These are phyloP conservation scores for Lutjanus argentimaculatus DNA, from an alignment of 2,797 vertebrate genomes.

Conservation along the genomic window DNA sequence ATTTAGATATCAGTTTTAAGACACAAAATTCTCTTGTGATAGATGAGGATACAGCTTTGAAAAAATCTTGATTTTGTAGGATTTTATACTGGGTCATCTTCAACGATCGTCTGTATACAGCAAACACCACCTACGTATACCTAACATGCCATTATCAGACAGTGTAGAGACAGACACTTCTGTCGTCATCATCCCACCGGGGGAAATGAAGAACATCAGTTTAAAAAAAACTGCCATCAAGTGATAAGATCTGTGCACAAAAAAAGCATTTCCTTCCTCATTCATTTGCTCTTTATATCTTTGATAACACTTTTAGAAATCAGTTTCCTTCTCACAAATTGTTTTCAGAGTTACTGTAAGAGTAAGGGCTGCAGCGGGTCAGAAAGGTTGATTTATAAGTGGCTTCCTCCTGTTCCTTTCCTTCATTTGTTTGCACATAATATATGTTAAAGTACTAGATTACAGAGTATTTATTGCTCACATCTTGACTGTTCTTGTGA, in stretches of 20 bases:
- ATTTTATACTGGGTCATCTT: conserved; percentile 79
- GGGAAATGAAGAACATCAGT: conserved; percentile 16
- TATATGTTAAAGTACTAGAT: conserved; percentile 54
- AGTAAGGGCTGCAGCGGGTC: conserved; percentile 28
- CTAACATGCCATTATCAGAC: conserved; percentile 2
- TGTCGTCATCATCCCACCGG: not conserved
- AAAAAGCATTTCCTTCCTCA: conserved; percentile 27
- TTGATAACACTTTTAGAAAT: conserved; percentile 19
- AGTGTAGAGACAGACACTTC: not conserved
- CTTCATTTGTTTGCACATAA: conserved; percentile 65
- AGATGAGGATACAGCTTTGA: conserved; percentile 60
- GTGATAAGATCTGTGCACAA: conserved; percentile 21
- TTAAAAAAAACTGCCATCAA: conserved; percentile 17
- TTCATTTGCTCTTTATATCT: conserved; percentile 55
- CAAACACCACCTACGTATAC: conserved; percentile 13
- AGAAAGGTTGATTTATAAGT: conserved; percentile 35
- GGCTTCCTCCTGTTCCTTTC: conserved; percentile 52
- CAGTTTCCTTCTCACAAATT: conserved; percentile 18
- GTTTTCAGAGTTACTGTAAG: conserved; percentile 26
- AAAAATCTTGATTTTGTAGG: conserved; percentile 78
- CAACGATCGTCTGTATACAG: conserved; percentile 26
- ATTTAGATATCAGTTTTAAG: conserved; percentile 67
- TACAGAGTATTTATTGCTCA: conserved; percentile 72
- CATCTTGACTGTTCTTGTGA: conserved; percentile 61
- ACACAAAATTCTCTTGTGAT: conserved; percentile 61